Base-by-base conservation (phyloP, 1,140 invertebrate genomes). In the Apis laboriosa region DNA sequence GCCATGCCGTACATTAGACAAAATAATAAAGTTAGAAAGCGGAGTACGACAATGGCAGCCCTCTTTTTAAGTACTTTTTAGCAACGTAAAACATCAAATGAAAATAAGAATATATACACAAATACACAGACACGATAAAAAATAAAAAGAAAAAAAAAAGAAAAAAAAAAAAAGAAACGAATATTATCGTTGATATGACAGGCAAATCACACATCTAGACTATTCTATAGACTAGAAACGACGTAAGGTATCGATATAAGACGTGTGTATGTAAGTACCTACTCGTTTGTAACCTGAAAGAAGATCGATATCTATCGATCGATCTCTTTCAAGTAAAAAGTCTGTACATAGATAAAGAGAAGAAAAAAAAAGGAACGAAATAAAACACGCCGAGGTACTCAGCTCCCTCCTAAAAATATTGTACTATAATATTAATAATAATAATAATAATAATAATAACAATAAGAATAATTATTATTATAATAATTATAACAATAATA, bases 321-420 rank as follows among this genome's bases (percentile, higher is more conserved):
- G 66, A 76, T 85, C 63, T 75, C 74, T 78, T 43, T 80, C 64
- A 72, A 28, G 67, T 55, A 75, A 77, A 24, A 85, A 86, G 51
- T 80, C 70, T 88, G 86, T 88, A 88, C 53, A 88, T 88, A 81
- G 55, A 15, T 34, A 43, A 82, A 34, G 17, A 34, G 51, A 49
- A 8, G 15, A 77, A 56, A 49, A 9, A 19, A 61, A 67, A 49
- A 21, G 24, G 13, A 60, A 51, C 0, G n/a, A 79, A 49, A 17
- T 12, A 24, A 70, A 78, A 87, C 49, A 80, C 51, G 70, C 67
- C 83, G 86, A 88, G 86, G 80, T 85, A 88, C 63, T 80, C 83
- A 83, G 79, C 79, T 88, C 79, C 87, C 86, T 88, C 79, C 79
- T 78, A 68, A 85, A 58, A 77, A 67, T 73, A 77, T 83, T 88